Percentiles rank a stretch among this genome's conserved stretches.
Evolutionary conservation across 2,113 vertebrate genomes (phyloP).

Genomic region (Microtus montanus): DNA sequence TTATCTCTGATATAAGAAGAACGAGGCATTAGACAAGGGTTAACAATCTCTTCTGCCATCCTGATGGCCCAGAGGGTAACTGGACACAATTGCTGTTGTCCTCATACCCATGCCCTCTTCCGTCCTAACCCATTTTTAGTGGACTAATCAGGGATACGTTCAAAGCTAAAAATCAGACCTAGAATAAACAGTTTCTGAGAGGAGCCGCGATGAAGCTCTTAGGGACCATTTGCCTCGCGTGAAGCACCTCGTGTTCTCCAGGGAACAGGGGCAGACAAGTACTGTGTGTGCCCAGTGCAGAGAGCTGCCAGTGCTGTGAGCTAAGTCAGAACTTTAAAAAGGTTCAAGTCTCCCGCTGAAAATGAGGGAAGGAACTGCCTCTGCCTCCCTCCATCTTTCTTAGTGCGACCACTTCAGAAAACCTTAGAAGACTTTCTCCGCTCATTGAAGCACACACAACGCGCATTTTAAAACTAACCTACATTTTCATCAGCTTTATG

Average conservation of each 20-base stretch:
- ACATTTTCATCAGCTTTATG: not conserved
- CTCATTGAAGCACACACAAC: not conserved
- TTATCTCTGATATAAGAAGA: not conserved
- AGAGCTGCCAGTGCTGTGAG: not conserved
- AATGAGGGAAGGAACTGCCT: not conserved
- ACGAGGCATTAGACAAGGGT: not conserved
- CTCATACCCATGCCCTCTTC: not conserved
- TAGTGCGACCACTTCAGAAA: not conserved
- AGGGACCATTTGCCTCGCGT: not conserved
- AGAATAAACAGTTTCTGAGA: not conserved
- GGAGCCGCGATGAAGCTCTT: not conserved
- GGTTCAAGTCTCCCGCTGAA: not conserved
- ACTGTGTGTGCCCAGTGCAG: too few relatives aligned
- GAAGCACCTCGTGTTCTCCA: not conserved
- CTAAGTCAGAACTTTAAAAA: not conserved
- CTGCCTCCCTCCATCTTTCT: not conserved
- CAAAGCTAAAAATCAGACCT: not conserved
- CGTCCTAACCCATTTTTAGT: not conserved
- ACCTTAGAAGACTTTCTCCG: not conserved
- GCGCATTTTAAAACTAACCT: not conserved
- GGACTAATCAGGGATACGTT: not conserved
- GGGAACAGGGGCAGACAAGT: not conserved
- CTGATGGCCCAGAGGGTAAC: not conserved
- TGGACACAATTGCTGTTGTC: not conserved
- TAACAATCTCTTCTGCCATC: not conserved